Percentiles rank a stretch among this genome's conserved stretches.
Conservation (phyloP, 2,113 vertebrate genomes). For the Fukomys damarensis region DNA sequence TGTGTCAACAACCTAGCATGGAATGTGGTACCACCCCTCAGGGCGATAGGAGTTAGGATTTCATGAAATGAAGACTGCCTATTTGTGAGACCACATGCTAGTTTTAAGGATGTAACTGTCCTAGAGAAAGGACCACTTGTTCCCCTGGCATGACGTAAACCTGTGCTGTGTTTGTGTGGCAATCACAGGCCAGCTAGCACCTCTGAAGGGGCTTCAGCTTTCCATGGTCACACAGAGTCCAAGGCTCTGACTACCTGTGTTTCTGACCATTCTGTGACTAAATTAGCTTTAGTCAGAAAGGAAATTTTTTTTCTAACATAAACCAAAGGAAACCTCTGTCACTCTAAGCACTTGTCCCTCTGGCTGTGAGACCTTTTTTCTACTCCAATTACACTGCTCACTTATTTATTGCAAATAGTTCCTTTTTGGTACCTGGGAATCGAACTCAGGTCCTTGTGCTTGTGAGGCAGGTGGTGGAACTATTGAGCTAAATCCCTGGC, state of each 20-base stretch:
- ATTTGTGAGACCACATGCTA: neutral
- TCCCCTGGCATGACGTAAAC: neutral
- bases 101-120: neutral
- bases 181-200: neutral
- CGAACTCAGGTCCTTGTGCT: no score
- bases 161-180: neutral
- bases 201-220: accelerated
- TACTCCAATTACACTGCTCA: neutral
- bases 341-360: neutral
- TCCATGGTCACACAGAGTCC: accelerated
- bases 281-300: neutral
- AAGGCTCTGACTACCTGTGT: neutral
- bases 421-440: no score
- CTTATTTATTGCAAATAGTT: constrained; percentile 28
- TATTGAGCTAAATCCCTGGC: no score
- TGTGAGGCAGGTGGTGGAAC: no score
- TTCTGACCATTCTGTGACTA: neutral
- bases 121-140: constrained; percentile 16
- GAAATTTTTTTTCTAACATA: neutral
- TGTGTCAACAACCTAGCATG: neutral
- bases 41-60: neutral
- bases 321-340: neutral
- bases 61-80: neutral
- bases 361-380: neutral
- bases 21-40: neutral